Evolutionary conservation across 2,113 vertebrate genomes (phyloP).

Genomic region (Laticauda colubrina): DNA sequence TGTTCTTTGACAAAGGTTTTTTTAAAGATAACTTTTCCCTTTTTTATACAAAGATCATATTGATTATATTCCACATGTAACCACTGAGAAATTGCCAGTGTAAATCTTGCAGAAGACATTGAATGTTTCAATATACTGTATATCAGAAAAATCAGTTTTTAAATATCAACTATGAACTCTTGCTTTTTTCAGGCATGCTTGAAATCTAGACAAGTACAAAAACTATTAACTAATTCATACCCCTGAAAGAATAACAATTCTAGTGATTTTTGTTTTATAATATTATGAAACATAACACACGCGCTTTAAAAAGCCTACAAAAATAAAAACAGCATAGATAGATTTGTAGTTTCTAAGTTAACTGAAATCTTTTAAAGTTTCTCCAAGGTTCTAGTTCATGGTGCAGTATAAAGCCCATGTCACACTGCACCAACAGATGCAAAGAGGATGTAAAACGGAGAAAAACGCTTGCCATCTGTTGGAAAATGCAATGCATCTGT

Average conservation of each 20-base stretch:
- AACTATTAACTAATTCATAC: slow-evolving; percentile 23
- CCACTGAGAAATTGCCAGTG: slow-evolving; percentile 1
- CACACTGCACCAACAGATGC: too few species aligned
- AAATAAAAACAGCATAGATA: not conserved
- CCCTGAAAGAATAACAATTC: slow-evolving; percentile 22
- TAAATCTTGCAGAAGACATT: not conserved
- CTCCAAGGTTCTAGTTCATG: not conserved
- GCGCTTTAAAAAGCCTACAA: not conserved
- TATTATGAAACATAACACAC: not conserved
- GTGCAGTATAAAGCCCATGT: slow-evolving; percentile 7
- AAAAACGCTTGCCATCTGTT: too few species aligned
- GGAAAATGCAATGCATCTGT: too few species aligned
- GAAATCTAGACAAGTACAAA: slow-evolving; percentile 31
- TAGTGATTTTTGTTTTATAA: slow-evolving; percentile 18
- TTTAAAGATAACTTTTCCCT: not conserved
- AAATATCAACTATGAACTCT: slow-evolving; percentile 12
- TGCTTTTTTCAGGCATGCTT: slow-evolving; percentile 34
- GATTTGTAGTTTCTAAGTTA: slow-evolving; percentile 11
- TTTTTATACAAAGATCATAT: not conserved
- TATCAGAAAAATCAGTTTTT: not conserved
- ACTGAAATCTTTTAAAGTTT: slow-evolving; percentile 2
- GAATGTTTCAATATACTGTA: not conserved
- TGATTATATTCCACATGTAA: not conserved
- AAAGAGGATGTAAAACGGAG: too few species aligned
- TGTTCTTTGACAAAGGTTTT: slow-evolving; percentile 14